Conservation (phyloP, 2,888 invertebrate species). For the Parascotia fuliginaria region DNA sequence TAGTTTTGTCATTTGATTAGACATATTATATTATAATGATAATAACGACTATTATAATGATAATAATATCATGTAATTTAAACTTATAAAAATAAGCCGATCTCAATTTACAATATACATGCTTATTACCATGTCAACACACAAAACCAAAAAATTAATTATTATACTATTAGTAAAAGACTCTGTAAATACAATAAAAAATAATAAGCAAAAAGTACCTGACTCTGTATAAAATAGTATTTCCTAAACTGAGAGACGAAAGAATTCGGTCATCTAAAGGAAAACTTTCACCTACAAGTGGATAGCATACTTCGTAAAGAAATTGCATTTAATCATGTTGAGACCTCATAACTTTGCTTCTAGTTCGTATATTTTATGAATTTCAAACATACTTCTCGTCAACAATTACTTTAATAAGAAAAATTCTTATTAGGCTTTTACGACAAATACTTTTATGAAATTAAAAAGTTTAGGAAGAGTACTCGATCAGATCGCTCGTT, state of each 20-base stretch:
- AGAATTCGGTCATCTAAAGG: conserved; percentile 62
- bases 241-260: conserved; percentile 51
- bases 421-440: conserved; percentile 62
- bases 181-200: neutral
- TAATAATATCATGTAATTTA: too few relatives aligned
- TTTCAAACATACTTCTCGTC: conserved; percentile 72
- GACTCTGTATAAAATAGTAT: conserved; percentile 45
- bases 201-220: conserved; percentile 5
- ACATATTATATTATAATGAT: too few relatives aligned
- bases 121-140: neutral
- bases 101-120: too few relatives aligned
- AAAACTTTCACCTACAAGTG: conserved; percentile 70
- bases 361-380: conserved; percentile 73
- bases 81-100: too few relatives aligned
- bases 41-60: too few relatives aligned
- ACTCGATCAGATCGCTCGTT: conserved; percentile 37
- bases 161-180: neutral
- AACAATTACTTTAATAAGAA: conserved; percentile 78
- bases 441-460: conserved; percentile 70
- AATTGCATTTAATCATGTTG: conserved; percentile 83
- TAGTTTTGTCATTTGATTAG: too few relatives aligned
- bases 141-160: neutral
- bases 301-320: conserved; percentile 77
- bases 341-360: conserved; percentile 72
- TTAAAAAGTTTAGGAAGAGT: conserved; percentile 50